Conservation (phyloP, 2,113 vertebrate genomes). For the Zapus hudsonius region DNA sequence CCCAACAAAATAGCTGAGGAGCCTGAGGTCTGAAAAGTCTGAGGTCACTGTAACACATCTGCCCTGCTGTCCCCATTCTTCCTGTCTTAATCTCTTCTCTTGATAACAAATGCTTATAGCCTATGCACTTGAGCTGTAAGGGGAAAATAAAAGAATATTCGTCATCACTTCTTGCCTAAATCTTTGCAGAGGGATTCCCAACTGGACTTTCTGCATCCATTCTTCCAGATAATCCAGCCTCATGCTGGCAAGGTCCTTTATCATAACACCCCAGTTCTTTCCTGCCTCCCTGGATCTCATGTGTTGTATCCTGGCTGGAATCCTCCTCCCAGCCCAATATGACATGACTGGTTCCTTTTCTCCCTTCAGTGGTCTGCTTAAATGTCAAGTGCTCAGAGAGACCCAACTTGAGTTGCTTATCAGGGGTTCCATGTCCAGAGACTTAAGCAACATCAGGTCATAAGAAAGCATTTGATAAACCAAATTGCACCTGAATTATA, state of each 20-base stretch:
- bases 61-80: background rate
- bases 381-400: conserved; percentile 36
- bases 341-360: background rate
- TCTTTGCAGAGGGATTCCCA: background rate
- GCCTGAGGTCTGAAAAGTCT: background rate
- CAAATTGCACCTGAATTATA: background rate
- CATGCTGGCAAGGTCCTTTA: background rate
- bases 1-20: background rate
- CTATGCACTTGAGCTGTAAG: background rate
- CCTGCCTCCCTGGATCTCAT: background rate
- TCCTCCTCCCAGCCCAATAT: background rate
- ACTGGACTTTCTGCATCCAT: background rate
- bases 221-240: background rate
- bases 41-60: background rate
- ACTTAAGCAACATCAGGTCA: background rate
- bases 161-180: background rate
- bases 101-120: background rate
- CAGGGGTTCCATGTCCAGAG: background rate
- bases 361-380: conserved; percentile 26
- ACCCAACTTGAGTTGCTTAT: conserved; percentile 15
- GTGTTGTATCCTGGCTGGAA: background rate
- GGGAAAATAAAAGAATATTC: background rate
- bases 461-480: background rate
- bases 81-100: background rate
- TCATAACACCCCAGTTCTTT: background rate